phyloP scores from a whole-genome alignment of 2,888 invertebrate genomes.

The Magallana nippona region DNA sequence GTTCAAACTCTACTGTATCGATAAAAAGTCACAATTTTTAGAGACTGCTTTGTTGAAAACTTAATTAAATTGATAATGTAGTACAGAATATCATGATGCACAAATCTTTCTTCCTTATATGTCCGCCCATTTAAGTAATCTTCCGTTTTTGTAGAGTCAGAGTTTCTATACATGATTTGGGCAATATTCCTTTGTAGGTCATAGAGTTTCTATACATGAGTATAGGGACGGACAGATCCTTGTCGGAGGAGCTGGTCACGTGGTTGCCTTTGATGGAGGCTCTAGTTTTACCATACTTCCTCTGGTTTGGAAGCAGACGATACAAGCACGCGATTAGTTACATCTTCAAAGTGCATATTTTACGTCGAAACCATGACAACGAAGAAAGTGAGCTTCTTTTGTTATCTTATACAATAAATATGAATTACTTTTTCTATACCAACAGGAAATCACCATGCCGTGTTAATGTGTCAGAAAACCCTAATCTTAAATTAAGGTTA shows the following conservation, averaged over 20 bases:
- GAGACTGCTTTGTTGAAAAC: too few species aligned
- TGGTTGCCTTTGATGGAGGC: slow-evolving; percentile 67
- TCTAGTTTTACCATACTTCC: slow-evolving; percentile 65
- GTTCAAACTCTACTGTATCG: too few species aligned
- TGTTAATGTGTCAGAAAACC: background rate
- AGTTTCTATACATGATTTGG: too few species aligned
- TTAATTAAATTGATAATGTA: too few species aligned
- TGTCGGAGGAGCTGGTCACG: slow-evolving; percentile 62
- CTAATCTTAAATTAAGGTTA: too few species aligned
- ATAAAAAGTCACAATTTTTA: too few species aligned
- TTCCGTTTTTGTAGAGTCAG: too few species aligned
- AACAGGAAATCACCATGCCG: background rate
- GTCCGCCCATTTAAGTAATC: too few species aligned
- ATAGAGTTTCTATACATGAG: slow-evolving; percentile 69
- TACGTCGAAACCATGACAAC: slow-evolving; percentile 59
- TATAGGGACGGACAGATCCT: slow-evolving; percentile 52
- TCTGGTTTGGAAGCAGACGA: slow-evolving; percentile 70
- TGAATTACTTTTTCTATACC: background rate
- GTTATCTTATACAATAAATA: background rate
- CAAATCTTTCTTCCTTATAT: too few species aligned
- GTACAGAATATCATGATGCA: too few species aligned
- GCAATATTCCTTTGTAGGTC: slow-evolving; percentile 58
- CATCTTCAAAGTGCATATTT: slow-evolving; percentile 67
- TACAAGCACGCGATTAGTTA: slow-evolving; percentile 71
- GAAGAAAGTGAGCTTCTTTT: slow-evolving; percentile 64